Conservation (phyloP, 2,888 invertebrate genomes). For the Apamea epomidion region DNA sequence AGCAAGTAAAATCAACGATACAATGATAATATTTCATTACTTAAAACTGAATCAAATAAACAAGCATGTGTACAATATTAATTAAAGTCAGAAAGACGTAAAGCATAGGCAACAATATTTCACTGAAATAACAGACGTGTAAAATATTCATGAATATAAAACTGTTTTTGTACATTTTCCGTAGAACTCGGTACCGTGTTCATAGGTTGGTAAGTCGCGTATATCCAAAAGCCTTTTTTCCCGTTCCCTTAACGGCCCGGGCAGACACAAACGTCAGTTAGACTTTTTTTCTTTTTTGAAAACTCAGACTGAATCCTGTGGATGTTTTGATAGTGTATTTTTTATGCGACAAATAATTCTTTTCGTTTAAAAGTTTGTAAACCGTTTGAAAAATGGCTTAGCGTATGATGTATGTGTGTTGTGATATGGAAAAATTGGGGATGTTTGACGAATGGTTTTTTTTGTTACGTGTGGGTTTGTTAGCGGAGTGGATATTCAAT, state of each 20-base stretch:
- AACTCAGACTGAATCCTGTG: conserved; percentile 23
- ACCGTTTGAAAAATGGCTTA: conserved; percentile 38
- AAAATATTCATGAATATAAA: conserved; percentile 15
- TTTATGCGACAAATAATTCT: conserved; percentile 41
- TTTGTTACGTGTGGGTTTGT: not conserved
- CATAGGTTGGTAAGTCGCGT: not conserved
- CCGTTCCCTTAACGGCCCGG: conserved; percentile 22
- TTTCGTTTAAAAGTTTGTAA: conserved; percentile 30
- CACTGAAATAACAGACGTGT: conserved; percentile 15
- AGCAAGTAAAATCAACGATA: not conserved
- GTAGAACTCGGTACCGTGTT: not conserved
- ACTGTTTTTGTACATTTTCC: conserved; percentile 7
- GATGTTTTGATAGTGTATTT: conserved; percentile 33
- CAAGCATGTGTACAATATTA: conserved; percentile 35
- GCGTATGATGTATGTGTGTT: conserved; percentile 4
- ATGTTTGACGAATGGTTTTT: conserved; percentile 14
- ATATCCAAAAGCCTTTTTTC: conserved; percentile 31
- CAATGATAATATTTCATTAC: conserved; percentile 29
- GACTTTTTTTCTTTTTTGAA: conserved; percentile 34
- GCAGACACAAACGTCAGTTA: conserved; percentile 42
- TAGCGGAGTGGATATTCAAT: conserved; percentile 6
- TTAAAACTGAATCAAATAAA: conserved; percentile 25
- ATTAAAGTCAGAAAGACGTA: conserved; percentile 33
- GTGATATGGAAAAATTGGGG: conserved; percentile 7
- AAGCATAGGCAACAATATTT: conserved; percentile 29